A percentile compares a stretch with the other conserved stretches of the same genome.
phyloP scores from a whole-genome alignment of 2,888 invertebrate genomes.

The Ochropleura leucogaster region DNA sequence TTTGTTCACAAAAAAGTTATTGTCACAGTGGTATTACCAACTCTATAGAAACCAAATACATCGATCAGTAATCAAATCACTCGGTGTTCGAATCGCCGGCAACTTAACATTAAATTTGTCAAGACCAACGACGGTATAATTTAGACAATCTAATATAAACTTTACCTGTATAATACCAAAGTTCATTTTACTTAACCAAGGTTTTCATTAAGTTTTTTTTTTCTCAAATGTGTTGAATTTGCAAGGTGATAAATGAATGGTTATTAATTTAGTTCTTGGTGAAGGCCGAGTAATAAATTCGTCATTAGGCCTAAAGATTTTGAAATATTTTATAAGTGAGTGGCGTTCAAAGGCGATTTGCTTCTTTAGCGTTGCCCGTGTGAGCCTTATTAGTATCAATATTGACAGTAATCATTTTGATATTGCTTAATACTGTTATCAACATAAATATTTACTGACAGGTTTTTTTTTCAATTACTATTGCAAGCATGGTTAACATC shows the following conservation, averaged over 20 bases:
- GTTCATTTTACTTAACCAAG: constrained; percentile 46
- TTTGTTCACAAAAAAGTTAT: neutral
- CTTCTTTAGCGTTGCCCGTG: constrained; percentile 35
- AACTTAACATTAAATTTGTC: constrained; percentile 77
- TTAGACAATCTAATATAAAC: constrained; percentile 53
- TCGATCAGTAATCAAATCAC: constrained; percentile 76
- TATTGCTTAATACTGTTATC: constrained; percentile 32
- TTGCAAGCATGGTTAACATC: neutral
- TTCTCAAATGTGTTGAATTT: constrained; percentile 46
- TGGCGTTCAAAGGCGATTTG: constrained; percentile 52
- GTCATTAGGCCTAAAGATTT: constrained; percentile 55
- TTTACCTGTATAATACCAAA: constrained; percentile 42
- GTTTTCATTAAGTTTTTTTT: constrained; percentile 42
- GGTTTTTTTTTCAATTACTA: neutral
- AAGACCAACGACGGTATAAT: constrained; percentile 61
- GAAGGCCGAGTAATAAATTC: constrained; percentile 48
- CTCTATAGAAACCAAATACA: constrained; percentile 55
- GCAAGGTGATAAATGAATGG: constrained; percentile 57
- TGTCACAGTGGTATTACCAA: constrained; percentile 30
- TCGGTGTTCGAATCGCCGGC: constrained; percentile 66
- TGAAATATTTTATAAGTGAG: constrained; percentile 41
- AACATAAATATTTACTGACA: constrained; percentile 12
- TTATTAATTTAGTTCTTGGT: constrained; percentile 57
- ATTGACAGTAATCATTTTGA: constrained; percentile 31
- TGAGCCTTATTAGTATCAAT: constrained; percentile 24